Evolutionary conservation across 2,113 vertebrate genomes (phyloP), one percentile per base, ranked within the genome.

Genomic region (Symphodus melops): DNA sequence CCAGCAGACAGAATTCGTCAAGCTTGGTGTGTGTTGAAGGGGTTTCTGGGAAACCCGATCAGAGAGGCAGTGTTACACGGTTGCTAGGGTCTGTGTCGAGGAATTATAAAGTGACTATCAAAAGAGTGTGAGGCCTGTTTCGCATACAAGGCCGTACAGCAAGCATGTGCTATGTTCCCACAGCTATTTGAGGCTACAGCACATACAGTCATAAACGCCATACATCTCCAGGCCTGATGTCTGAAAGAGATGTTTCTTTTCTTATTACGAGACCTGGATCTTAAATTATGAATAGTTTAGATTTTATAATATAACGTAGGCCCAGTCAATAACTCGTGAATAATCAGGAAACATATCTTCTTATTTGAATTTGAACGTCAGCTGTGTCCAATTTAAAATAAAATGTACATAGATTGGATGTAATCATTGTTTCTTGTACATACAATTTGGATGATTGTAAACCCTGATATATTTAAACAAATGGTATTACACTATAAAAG

Each of bases 1-100:
- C 88, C 85, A 86, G 68, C 49, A 72, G 46, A 80, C 19, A 56
- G 54, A 16, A 36, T 64, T 76, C 68, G 63, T 63, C 62, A 9
- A 60, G 71, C 46, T 63, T 41, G 72, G 57, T 12, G 37, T 62
- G 48, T 65, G 33, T 41, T 41, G 39, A 41, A 25, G 63, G 48
- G 56, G 6, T 21, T 66, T 82, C 57, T 62, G 60, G 67, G 81
- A 82, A 88, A 82, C 59, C 42, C 17, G 53, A 78, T 48, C 63
- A 0, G 52, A 3, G 28, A 33, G 20, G 36, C 39, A 58, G 23
- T 46, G 87, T 37, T 21, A 28, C 23, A 36, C 3, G 1, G 57
- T 75, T 63, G 65, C 82, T 77, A 64, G 19, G 77, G 23, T 64
- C 48, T 5, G n/a, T 39, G 64, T 78, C 41, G 55, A 67, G 44